Base-by-base conservation (phyloP, 2,888 invertebrate genomes). In the Nomada ruficornis region DNA sequence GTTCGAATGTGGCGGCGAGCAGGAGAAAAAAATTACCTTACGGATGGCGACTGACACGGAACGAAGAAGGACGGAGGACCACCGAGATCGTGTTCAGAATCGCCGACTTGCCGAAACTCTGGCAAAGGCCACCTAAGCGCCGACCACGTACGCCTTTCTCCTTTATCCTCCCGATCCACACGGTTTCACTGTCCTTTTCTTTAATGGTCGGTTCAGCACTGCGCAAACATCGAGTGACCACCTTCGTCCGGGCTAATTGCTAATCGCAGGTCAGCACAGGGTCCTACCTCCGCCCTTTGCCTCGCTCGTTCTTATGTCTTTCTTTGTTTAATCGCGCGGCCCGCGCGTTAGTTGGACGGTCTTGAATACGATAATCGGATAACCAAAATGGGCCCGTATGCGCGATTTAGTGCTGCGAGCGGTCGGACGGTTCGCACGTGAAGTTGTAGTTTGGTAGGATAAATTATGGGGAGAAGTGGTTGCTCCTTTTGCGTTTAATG, bases 201-300 rank as follows among this genome's bases (percentile, higher is more conserved):
- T 79, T 90, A 89, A 90, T 90, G 77, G 80, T 62, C 84, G 84
- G 88, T 86, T 89, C 81, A 68, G 82, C 83, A 83, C 88, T 90
- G 86, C 85, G 88, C 88, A 90, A 91, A 91, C 89, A 89, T 85
- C 81, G 57, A 83, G 80, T 84, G 84, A 86, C 84, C 83, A 83
- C 84, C 82, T 79, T 74, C 77, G 74, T 79, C 62, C 81, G 78
- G 65, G 80, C 88, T 90, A 91, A 91, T 92, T 91, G 89, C 88
- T 91, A 89, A 91, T 91, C 89, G 86, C 82, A 82, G 82, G 84
- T 84, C 81, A 70, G 68, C 82, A 59, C 67, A 69, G 80, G 68
- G 78, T 82, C 83, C 72, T 77, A 75, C 77, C 65, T 65, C 73
- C 2, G 13, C 67, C 54, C 54, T 71, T 55, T 55, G 20, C 55